Conservation (phyloP, 2,888 invertebrate species). For the Cinara cedri region DNA sequence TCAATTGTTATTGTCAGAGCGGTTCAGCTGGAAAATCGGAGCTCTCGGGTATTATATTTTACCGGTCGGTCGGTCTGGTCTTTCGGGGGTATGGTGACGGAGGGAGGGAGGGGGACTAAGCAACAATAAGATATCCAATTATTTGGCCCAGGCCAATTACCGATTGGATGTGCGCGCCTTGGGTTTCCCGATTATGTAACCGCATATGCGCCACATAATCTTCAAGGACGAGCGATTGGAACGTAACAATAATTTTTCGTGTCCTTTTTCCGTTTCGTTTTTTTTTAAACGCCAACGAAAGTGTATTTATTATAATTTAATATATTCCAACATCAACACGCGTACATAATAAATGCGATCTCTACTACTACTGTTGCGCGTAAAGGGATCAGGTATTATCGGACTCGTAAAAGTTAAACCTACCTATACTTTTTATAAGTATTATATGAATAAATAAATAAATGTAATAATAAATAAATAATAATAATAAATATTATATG, state of each 20-base stretch:
- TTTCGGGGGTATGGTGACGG: not conserved
- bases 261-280: conserved; percentile 11
- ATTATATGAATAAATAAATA: no score
- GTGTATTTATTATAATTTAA: no score
- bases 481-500: no score
- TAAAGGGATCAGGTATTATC: no score
- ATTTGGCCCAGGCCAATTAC: conserved; percentile 55
- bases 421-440: no score
- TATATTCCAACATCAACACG: no score
- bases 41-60: not conserved
- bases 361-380: no score
- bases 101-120: conserved; percentile 36
- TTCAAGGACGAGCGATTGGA: conserved; percentile 52
- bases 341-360: no score
- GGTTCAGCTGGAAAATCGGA: conserved; percentile 56
- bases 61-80: no score
- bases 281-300: no score
- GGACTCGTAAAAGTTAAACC: no score
- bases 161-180: conserved; percentile 57
- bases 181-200: conserved; percentile 55
- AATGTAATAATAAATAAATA: no score
- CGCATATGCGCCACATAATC: conserved; percentile 49
- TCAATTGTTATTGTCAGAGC: conserved; percentile 54
- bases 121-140: conserved; percentile 54
- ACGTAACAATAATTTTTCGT: conserved; percentile 36